Evolutionary conservation across 2,888 invertebrate genomes (phyloP), one percentile per base, ranked within the genome.

Genomic region (Notocelia uddmanniana): DNA sequence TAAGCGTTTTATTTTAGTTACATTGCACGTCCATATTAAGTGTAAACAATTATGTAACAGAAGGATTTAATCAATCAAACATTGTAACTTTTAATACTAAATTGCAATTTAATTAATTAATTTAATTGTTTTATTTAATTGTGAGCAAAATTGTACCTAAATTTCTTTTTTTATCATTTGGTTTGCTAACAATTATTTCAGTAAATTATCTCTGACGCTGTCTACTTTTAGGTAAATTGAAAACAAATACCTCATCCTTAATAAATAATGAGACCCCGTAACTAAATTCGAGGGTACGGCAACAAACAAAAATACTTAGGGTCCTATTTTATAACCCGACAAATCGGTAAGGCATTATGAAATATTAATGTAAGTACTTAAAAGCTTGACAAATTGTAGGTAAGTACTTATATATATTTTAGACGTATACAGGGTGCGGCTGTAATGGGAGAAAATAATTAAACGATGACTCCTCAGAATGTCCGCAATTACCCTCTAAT

Each of bases 1-100:
- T 81, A 83, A 86, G 85, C 85, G 81, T 83, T 84, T 84, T 84
- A 85, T 86, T 85, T 76, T 76, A 77, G 84, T 85, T 80, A 86
- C 83, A 82, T 82, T 82, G 77, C 85, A 82, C 78, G 80, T 82
- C 80, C 80, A 82, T 81, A 77, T 81, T 58, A n/a, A n/a, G n/a
- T n/a, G 81, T 80, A 80, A 82, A 81, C 74, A 76, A 79, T 73
- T 80, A 81, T 75, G 69, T 76, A 81, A 80, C 81, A 81, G 82
- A 80, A 80, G 77, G 81, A 77, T 79, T 79, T 76, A 64, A 48
- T 71, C 80, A 83, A 75, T 73, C 78, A 83, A 81, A 76, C 73
- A 73, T 77, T 76, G 21, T 41, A 5, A 41, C n/a, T n/a, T n/a
- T n/a, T n/a, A n/a, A n/a, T n/a, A n/a, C n/a, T n/a, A n/a, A n/a